Evolutionary conservation across 1,140 invertebrate species (phyloP).

Genomic region (Trichomalopsis sarcophagae): DNA sequence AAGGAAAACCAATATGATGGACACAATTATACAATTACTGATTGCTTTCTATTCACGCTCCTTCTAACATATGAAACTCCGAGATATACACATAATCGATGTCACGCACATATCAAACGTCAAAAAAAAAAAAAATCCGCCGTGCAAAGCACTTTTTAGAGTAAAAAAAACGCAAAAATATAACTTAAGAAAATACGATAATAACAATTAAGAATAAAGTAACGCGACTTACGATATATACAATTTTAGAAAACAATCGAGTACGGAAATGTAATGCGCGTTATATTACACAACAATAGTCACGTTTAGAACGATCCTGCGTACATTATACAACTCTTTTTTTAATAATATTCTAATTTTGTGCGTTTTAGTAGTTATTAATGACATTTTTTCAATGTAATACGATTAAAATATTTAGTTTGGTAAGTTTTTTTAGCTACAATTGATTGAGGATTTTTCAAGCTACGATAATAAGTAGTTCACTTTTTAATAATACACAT

Average conservation of each 20-base stretch:
- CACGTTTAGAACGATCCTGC: not conserved
- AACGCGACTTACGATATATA: too few relatives aligned
- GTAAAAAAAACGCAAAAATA: not conserved
- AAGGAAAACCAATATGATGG: constrained; percentile 54
- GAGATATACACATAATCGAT: constrained; percentile 3
- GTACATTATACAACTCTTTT: not conserved
- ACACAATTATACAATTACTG: constrained; percentile 63
- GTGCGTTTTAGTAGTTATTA: not conserved
- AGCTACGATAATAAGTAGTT: not conserved
- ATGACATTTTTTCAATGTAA: too few relatives aligned
- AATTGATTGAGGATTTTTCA: too few relatives aligned
- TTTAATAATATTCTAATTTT: not conserved
- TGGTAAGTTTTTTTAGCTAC: too few relatives aligned
- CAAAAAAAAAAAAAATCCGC: not conserved
- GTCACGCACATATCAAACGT: not conserved
- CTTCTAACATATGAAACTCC: not conserved
- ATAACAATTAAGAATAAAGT: not conserved
- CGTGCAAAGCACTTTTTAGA: not conserved
- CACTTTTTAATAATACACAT: not conserved
- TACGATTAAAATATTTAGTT: too few relatives aligned
- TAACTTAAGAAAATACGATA: not conserved
- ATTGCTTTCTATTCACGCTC: constrained; percentile 12
- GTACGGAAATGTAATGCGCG: too few relatives aligned
- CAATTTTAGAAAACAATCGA: too few relatives aligned
- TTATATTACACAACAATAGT: not conserved